These are phyloP conservation scores for Oxyscelio sp. DNA, from an alignment of 2,888 invertebrate genomes.

Conservation along the genomic window DNA sequence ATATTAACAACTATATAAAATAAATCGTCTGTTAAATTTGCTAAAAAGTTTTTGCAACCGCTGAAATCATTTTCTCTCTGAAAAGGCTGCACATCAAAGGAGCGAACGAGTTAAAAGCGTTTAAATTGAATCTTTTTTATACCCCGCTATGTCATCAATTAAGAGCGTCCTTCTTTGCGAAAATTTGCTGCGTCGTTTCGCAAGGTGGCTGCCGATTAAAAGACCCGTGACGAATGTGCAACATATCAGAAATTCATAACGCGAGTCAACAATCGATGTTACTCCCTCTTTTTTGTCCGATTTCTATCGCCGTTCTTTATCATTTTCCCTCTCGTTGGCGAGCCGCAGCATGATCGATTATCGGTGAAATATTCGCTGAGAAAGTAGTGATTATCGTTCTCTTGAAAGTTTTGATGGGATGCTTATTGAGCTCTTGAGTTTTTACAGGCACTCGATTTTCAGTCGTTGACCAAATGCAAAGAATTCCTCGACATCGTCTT, in stretches of 20 bases:
- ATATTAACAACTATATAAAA: too few relatives aligned
- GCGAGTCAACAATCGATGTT: constrained; percentile 39
- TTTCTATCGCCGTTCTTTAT: background rate
- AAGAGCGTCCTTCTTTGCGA: constrained; percentile 52
- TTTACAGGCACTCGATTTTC: constrained; percentile 9
- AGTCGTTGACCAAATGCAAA: background rate
- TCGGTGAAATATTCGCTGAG: constrained; percentile 62
- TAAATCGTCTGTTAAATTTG: too few relatives aligned
- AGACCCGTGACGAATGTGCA: constrained; percentile 37
- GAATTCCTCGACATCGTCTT: constrained; percentile 16
- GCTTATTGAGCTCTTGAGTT: constrained; percentile 30
- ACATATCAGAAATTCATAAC: constrained; percentile 67
- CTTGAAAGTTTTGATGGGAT: constrained; percentile 52
- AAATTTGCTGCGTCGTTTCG: constrained; percentile 32
- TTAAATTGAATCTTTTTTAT: constrained; percentile 58
- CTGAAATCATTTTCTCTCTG: constrained; percentile 12
- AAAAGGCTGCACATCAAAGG: constrained; percentile 26
- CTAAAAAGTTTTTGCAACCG: background rate
- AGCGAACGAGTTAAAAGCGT: constrained; percentile 43
- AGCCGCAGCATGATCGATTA: constrained; percentile 60
- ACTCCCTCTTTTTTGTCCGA: constrained; percentile 30
- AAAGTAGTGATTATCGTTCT: constrained; percentile 67
- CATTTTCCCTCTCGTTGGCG: constrained; percentile 12
- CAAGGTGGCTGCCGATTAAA: constrained; percentile 18
- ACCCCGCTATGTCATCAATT: constrained; percentile 39